A percentile compares a stretch with the other conserved stretches of the same genome.
phyloP scores from a whole-genome alignment of 1,140 invertebrate species.

The Gonioctena quinquepunctata region DNA sequence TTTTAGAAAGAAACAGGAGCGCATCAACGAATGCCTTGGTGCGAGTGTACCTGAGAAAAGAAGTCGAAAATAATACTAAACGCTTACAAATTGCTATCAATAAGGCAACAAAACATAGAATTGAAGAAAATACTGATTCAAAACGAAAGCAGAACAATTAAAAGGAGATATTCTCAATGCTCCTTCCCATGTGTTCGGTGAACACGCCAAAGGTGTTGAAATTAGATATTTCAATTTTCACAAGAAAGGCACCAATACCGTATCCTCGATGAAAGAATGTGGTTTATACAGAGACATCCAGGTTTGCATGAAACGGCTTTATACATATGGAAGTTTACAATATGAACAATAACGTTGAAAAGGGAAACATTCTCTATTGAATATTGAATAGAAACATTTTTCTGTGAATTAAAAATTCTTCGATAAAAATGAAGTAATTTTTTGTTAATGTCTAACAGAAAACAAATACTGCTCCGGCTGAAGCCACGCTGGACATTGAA shows the following conservation, averaged over 20 bases:
- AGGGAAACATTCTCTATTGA: no score
- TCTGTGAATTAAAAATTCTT: no score
- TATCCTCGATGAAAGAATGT: conserved; percentile 32
- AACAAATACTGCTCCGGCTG: no score
- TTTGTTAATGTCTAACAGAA: no score
- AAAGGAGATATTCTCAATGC: conserved; percentile 44
- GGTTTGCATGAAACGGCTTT: conserved; percentile 6
- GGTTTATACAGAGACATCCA: conserved; percentile 24
- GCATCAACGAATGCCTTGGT: neutral
- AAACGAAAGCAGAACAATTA: conserved; percentile 27
- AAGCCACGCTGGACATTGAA: no score
- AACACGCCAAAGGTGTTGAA: conserved; percentile 40
- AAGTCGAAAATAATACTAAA: conserved; percentile 26
- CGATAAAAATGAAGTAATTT: no score
- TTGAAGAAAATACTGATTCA: conserved; percentile 5
- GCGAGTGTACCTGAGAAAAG: neutral
- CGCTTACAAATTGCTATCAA: conserved; percentile 28
- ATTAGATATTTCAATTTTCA: conserved; percentile 42
- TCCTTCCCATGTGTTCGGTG: conserved; percentile 50
- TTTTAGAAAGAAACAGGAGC: no score
- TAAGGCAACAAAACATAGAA: conserved; percentile 23
- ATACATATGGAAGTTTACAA: conserved; percentile 39
- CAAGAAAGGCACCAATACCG: conserved; percentile 31
- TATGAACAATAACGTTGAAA: conserved; percentile 53
- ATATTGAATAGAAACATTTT: no score